phyloP scores from a whole-genome alignment of 2,888 invertebrate species.

The Atethmia centrago region DNA sequence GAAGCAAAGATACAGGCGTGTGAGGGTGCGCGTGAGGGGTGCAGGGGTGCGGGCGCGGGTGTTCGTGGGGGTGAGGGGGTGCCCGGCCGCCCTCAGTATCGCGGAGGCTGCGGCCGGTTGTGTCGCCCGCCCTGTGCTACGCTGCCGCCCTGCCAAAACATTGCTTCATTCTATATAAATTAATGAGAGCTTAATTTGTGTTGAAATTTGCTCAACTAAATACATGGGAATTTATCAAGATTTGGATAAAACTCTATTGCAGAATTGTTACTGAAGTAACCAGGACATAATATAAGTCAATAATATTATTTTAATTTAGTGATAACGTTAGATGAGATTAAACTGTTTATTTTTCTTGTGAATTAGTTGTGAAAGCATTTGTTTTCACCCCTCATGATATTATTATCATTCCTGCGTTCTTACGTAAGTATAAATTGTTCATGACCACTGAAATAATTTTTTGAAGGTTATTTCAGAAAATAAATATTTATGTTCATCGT shows the following conservation, averaged over 20 bases:
- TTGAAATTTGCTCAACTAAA: conserved; percentile 57
- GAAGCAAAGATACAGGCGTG: conserved; percentile 84
- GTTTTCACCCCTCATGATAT: conserved; percentile 50
- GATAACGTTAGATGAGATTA: conserved; percentile 70
- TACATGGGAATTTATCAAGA: conserved; percentile 37
- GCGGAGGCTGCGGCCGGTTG: conserved; percentile 88
- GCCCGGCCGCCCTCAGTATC: conserved; percentile 83
- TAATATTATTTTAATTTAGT: conserved; percentile 70
- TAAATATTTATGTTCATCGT: conserved; percentile 25
- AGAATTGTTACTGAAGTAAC: conserved; percentile 30
- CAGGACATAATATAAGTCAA: conserved; percentile 30
- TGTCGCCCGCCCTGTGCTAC: conserved; percentile 83
- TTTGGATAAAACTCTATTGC: conserved; percentile 29
- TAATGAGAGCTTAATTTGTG: conserved; percentile 63
- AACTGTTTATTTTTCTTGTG: conserved; percentile 72
- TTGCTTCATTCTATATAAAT: conserved; percentile 70
- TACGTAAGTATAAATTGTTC: conserved; percentile 73
- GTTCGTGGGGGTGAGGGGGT: conserved; percentile 66
- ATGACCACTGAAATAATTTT: conserved; percentile 13
- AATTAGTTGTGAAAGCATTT: conserved; percentile 58
- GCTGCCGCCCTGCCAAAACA: conserved; percentile 77
- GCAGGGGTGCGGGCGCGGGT: conserved; percentile 60
- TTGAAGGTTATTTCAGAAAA: conserved; percentile 38
- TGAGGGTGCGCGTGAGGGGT: conserved; percentile 74
- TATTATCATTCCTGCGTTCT: conserved; percentile 61